A percentile compares a stretch with the other conserved stretches of the same genome.
phyloP scores from a whole-genome alignment of 1,140 invertebrate species.

The Diuraphis noxia region DNA sequence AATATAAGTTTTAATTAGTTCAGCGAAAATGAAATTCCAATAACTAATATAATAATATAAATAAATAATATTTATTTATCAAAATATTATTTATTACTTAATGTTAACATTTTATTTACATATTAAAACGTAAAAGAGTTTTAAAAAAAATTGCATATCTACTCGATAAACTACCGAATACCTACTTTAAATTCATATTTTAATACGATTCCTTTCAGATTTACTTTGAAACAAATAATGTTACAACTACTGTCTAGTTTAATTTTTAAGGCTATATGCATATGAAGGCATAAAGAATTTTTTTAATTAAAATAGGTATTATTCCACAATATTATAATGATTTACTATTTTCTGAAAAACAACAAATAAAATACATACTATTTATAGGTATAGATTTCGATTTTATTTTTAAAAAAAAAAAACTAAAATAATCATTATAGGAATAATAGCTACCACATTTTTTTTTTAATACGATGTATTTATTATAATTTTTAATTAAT shows the following conservation, averaged over 20 bases:
- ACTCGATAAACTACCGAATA: background rate
- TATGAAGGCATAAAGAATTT: too few relatives aligned
- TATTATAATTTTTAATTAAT: background rate
- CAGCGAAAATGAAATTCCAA: background rate
- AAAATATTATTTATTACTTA: background rate
- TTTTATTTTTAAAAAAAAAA: background rate
- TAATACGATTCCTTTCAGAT: background rate
- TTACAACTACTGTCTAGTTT: background rate
- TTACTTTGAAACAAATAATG: background rate
- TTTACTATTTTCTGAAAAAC: background rate
- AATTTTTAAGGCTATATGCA: too few relatives aligned
- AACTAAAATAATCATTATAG: background rate
- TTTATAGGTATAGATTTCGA: too few relatives aligned
- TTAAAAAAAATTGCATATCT: background rate
- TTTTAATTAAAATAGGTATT: too few relatives aligned
- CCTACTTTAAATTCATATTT: background rate
- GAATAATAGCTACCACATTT: background rate
- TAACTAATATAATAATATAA: too few relatives aligned
- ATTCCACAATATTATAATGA: too few relatives aligned
- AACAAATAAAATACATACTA: background rate
- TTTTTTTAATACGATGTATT: background rate
- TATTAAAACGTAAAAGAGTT: background rate
- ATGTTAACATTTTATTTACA: background rate
- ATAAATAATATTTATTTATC: too few relatives aligned
- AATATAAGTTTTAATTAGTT: background rate